Evolutionary conservation across 2,113 vertebrate genomes (phyloP).

Genomic region (Onychorhynchus coronatus): DNA sequence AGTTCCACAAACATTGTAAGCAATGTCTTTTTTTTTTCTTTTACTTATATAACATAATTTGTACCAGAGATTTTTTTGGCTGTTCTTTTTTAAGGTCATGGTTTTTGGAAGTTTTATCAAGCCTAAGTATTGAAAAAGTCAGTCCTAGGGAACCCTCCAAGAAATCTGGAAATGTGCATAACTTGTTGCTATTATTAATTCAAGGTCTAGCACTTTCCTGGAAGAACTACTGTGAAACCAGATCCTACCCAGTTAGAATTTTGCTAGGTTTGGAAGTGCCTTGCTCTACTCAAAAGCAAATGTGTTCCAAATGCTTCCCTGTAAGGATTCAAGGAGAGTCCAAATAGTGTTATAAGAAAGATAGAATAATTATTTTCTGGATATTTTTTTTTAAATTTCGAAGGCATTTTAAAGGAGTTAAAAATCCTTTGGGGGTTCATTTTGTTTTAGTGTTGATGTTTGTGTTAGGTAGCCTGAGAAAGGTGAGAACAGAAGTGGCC

Average conservation of each 20-base stretch:
- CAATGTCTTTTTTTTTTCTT: not conserved
- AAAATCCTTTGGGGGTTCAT: not conserved
- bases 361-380: not conserved
- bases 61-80: not conserved
- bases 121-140: not conserved
- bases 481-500: not conserved
- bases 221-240: not conserved
- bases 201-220: not conserved
- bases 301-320: not conserved
- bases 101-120: not conserved
- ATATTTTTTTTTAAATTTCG: not conserved
- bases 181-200: not conserved
- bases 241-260: not conserved
- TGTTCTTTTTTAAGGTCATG: not conserved
- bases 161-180: not conserved
- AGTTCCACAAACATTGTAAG: not conserved
- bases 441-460: not conserved
- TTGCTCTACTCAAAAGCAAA: not conserved
- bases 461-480: not conserved
- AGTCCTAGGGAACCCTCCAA: not conserved
- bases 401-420: not conserved
- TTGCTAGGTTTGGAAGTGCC: not conserved
- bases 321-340: not conserved
- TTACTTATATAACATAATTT: not conserved
- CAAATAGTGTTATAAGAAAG: not conserved